Evolutionary conservation across 2,797 vertebrate species (phyloP), one percentile per base, ranked within the genome.

Genomic region (Aselliscus stoliczkanus): DNA sequence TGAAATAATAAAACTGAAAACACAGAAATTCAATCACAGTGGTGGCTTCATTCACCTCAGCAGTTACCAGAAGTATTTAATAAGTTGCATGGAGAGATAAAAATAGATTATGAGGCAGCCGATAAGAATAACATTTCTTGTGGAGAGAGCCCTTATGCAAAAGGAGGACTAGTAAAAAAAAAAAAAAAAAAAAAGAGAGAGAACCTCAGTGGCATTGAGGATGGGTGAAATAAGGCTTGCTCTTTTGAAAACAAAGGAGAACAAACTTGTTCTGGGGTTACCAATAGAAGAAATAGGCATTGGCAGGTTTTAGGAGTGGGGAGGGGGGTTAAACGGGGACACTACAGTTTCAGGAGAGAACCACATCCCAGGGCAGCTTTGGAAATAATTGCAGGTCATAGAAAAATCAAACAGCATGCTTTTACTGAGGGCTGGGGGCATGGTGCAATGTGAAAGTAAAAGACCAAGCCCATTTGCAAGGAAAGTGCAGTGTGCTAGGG

Each of bases 401-500:
- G 85, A 58, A 92, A 94, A 93, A 96, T 95, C 87, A 86, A 88
- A 80, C 77, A 60, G 58, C 62, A 80, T 81, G 90, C 84, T 72
- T 83, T 87, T 60, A 27, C 76, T 77, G 29, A 88, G 20, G 2
- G 12, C 67, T 37, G 34, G 69, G 67, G 76, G 47, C 42, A 29
- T 64, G 34, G 56, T 29, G 77, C 70, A 7, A 89, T 1, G 77
- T 18, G 70, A 91, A 90, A 83, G 65, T 29, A 1, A 39, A 39
- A 76, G 54, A 20, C 67, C 64, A 69, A 93, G 70, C 54, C 62
- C 18, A 2, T 93, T n/a, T 91, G 84, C 88, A 92, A 89, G 54
- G 39, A 54, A 54, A 54, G 65, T 54, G 72, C 75, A 39, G 54
- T 37, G 52, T 23, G 31, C 84, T 34, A 11, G 17, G 14, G 70